These are phyloP conservation scores for Aepyceros melampus DNA, from an alignment of 2,113 vertebrate species.

Conservation along the genomic window DNA sequence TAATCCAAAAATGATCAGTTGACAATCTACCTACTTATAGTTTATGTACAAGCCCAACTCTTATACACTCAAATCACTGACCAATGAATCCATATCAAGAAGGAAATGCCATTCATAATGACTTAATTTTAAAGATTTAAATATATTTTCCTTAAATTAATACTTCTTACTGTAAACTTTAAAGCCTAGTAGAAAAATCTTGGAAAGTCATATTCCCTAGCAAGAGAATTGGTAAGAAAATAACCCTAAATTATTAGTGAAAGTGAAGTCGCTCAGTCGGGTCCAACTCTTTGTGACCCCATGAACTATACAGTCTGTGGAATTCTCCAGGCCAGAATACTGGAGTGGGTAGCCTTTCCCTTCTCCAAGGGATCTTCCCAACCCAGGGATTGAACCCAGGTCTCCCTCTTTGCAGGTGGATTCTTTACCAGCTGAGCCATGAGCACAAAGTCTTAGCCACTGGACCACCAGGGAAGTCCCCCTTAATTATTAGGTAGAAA, in stretches of 20 bases:
- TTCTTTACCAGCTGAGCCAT: neutral
- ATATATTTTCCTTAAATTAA: conserved; percentile 16
- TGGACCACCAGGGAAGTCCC: neutral
- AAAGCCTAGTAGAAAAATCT: conserved; percentile 12
- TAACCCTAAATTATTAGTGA: neutral
- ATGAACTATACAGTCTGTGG: neutral
- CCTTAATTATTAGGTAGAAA: neutral
- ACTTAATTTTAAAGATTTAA: conserved; percentile 1
- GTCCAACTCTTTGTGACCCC: neutral
- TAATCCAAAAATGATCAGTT: neutral
- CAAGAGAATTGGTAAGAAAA: neutral
- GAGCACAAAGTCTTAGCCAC: neutral
- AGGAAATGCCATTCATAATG: neutral
- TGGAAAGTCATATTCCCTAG: neutral
- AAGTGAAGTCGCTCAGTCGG: neutral
- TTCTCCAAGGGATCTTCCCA: neutral
- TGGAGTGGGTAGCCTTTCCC: neutral
- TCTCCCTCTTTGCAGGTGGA: neutral
- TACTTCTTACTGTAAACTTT: conserved; percentile 1
- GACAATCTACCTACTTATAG: neutral
- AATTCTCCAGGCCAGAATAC: neutral
- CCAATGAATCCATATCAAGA: neutral
- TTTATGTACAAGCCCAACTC: neutral
- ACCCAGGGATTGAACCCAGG: neutral
- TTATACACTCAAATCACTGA: neutral